A percentile compares a stretch with the other conserved stretches of the same genome.
Conservation (phyloP, 2,113 vertebrate species). For the Xenopus tropicalis region UCB_Xtro_10.0 CM004447.2:46572001-46572500, state of each 20-base stretch:
- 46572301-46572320: conserved; percentile 58
- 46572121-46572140: not conserved
- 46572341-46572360: conserved; percentile 53
- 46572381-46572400: conserved; percentile 59
- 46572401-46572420: conserved; percentile 62
- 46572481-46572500: conserved; percentile 34
- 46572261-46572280: conserved; percentile 47
- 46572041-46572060: not conserved
- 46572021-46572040: not conserved
- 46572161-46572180: conserved; percentile 49
- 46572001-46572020: not conserved
- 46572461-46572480: conserved; percentile 17
- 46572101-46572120: conserved; percentile 38
- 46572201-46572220: conserved; percentile 49
- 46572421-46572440: conserved; percentile 50
- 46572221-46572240: conserved; percentile 43
- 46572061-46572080: conserved; percentile 21
- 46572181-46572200: conserved; percentile 1
- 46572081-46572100: conserved; percentile 47
- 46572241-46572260: conserved; percentile 44
- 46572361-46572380: conserved; percentile 58
- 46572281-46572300: conserved; percentile 54
- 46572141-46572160: conserved; percentile 42
- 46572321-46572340: conserved; percentile 47
- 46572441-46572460: conserved; percentile 45